These are phyloP conservation scores for Gobio occitaniae DNA, from an alignment of 2,797 vertebrate species.

Conservation along the genomic window DNA sequence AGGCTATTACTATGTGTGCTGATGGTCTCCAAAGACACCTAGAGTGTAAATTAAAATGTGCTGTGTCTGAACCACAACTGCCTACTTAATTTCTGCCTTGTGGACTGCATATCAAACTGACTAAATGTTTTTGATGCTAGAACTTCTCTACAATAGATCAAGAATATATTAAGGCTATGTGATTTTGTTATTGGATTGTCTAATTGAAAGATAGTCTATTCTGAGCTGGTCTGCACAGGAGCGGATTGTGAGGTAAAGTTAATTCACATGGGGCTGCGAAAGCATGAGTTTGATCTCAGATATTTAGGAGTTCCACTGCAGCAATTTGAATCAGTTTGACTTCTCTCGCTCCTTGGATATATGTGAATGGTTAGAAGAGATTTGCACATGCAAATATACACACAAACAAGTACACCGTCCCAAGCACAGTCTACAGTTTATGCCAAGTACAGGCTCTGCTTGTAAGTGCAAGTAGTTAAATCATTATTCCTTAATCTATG, in stretches of 20 bases:
- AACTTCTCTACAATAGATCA: conserved; percentile 14
- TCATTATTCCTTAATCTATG: conserved; percentile 14
- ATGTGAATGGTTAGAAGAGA: not conserved
- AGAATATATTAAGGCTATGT: conserved; percentile 16
- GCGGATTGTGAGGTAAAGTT: not conserved
- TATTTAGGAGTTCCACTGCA: not conserved
- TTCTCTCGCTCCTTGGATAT: not conserved
- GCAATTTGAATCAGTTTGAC: not conserved
- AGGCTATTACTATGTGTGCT: conserved; percentile 1
- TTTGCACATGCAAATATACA: conserved; percentile 17
- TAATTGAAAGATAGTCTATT: conserved; percentile 46
- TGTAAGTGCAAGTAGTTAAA: not conserved
- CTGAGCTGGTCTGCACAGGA: conserved; percentile 15
- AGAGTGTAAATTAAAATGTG: conserved; percentile 32
- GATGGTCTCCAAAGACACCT: conserved; percentile 40
- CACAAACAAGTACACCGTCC: not conserved
- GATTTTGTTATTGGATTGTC: conserved; percentile 43
- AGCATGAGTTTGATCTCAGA: conserved; percentile 12
- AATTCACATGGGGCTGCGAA: conserved; percentile 22
- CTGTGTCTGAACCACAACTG: conserved; percentile 9
- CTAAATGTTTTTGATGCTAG: conserved; percentile 21
- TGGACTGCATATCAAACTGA: conserved; percentile 24
- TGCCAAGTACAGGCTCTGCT: not conserved
- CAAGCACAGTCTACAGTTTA: not conserved
- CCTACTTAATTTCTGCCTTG: conserved; percentile 22